These are phyloP conservation scores for Cyprinodon brontotheroides DNA, from an alignment of 2,113 vertebrate genomes.

Conservation along the genomic window DNA sequence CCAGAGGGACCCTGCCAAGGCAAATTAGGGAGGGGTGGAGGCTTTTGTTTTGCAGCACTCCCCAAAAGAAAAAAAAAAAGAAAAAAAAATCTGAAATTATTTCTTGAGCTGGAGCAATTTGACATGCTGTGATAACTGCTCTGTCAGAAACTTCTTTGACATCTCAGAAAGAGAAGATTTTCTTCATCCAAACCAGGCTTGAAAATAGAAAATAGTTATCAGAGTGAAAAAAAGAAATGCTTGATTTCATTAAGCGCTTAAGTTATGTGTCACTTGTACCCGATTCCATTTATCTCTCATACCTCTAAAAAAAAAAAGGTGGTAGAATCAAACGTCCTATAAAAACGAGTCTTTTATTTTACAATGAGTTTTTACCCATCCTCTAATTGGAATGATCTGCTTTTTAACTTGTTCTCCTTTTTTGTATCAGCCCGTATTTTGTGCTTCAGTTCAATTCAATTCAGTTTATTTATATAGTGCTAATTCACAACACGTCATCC, in stretches of 20 bases:
- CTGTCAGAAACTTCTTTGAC: conserved; percentile 95
- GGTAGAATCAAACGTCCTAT: conserved; percentile 68
- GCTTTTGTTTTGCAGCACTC: conserved; percentile 82
- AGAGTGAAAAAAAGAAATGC: conserved; percentile 78
- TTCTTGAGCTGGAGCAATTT: conserved; percentile 96
- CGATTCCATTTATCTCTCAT: conserved; percentile 73
- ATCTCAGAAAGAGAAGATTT: conserved; percentile 92
- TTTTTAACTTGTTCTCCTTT: conserved; percentile 58
- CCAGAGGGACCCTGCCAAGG: conserved; percentile 82
- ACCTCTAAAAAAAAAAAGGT: conserved; percentile 75
- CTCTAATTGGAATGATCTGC: conserved; percentile 49
- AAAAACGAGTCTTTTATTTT: conserved; percentile 52
- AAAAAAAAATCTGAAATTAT: conserved; percentile 89
- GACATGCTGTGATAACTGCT: conserved; percentile 99
- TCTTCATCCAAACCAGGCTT: conserved; percentile 84
- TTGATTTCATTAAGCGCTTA: conserved; percentile 98
- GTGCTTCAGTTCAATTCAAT: conserved; percentile 24
- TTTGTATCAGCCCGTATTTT: conserved; percentile 62
- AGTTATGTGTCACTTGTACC: conserved; percentile 88
- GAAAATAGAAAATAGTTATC: conserved; percentile 78
- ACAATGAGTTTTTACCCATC: conserved; percentile 27
- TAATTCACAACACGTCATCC: no score
- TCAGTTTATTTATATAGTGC: no score
- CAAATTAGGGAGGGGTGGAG: conserved; percentile 78
- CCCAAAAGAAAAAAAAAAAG: conserved; percentile 75